These are phyloP conservation scores for Pristionchus fissidentatus DNA, from an alignment of 2,888 invertebrate species.

Conservation along the genomic window DNA sequence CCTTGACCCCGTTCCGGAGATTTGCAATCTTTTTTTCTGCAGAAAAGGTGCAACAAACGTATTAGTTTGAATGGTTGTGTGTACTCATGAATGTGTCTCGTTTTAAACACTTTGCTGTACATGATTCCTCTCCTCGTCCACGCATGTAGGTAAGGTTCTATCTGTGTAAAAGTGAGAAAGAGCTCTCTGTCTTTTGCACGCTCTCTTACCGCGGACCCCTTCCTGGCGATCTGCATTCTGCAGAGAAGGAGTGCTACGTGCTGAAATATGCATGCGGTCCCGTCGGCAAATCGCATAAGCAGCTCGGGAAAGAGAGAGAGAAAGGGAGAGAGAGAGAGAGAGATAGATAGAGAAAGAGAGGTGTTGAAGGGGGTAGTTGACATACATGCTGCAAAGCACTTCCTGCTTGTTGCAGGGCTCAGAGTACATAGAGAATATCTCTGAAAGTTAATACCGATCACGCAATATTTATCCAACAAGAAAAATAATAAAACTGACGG, in stretches of 20 bases:
- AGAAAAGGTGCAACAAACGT: no score
- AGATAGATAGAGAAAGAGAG: background rate
- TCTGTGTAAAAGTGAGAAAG: background rate
- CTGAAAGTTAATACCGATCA: no score
- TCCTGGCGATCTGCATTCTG: background rate
- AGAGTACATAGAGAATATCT: no score
- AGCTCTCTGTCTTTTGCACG: background rate
- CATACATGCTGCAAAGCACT: no score
- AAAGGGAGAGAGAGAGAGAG: background rate
- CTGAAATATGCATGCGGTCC: slow-evolving; percentile 33
- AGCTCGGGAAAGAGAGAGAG: background rate
- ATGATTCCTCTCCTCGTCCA: background rate
- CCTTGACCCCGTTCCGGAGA: no score
- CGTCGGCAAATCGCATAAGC: slow-evolving; percentile 11
- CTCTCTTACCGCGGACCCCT: background rate
- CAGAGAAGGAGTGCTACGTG: no score
- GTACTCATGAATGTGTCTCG: no score
- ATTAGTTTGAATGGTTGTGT: no score
- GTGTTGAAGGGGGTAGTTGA: background rate
- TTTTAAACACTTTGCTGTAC: background rate
- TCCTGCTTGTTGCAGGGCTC: no score
- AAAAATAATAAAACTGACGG: no score
- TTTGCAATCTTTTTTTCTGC: no score
- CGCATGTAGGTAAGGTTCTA: background rate
- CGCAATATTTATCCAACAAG: no score